A percentile compares a stretch with the other conserved stretches of the same genome.
phyloP scores from a whole-genome alignment of 2,797 vertebrate species.

The Rhinogobio ventralis region DNA sequence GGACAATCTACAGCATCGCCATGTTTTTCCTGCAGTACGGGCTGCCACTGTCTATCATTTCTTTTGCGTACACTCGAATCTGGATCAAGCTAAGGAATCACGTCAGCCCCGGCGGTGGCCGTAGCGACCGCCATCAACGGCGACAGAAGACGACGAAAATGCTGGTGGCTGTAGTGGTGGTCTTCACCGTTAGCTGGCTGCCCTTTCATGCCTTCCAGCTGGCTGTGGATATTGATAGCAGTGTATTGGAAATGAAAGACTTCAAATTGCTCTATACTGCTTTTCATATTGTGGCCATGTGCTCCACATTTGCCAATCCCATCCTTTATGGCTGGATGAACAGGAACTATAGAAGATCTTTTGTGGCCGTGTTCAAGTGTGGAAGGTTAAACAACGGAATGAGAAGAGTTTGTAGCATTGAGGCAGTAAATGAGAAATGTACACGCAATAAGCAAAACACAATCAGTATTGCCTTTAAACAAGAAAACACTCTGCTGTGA shows the following conservation, averaged over 20 bases:
- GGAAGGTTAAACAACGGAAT: slow-evolving; percentile 63
- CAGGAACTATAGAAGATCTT: slow-evolving; percentile 90
- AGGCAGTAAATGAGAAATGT: slow-evolving; percentile 52
- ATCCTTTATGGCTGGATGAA: slow-evolving; percentile 99
- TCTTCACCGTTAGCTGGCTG: slow-evolving; percentile 94
- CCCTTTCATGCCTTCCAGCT: slow-evolving; percentile 94
- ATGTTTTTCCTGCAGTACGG: slow-evolving; percentile 89
- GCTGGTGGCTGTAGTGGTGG: slow-evolving; percentile 91
- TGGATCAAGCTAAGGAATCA: slow-evolving; percentile 91
- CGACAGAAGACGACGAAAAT: slow-evolving; percentile 93
- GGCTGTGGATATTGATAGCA: slow-evolving; percentile 90
- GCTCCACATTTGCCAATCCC: slow-evolving; percentile 93
- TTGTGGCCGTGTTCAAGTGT: slow-evolving; percentile 87
- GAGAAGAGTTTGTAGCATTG: slow-evolving; percentile 48
- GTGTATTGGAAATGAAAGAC: slow-evolving; percentile 86
- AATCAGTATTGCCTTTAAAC: slow-evolving; percentile 26
- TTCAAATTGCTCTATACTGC: slow-evolving; percentile 93
- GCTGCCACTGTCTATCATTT: slow-evolving; percentile 88
- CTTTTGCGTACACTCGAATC: slow-evolving; percentile 88
- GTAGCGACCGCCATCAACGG: slow-evolving; percentile 78
- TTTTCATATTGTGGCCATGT: slow-evolving; percentile 94
- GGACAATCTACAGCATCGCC: slow-evolving; percentile 88
- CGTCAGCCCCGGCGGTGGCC: slow-evolving; percentile 73
- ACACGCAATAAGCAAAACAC: slow-evolving; percentile 42
- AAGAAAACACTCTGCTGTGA: slow-evolving; percentile 50